Conservation (phyloP, 2,113 vertebrate genomes). For the Ramphastos sulfuratus region DNA sequence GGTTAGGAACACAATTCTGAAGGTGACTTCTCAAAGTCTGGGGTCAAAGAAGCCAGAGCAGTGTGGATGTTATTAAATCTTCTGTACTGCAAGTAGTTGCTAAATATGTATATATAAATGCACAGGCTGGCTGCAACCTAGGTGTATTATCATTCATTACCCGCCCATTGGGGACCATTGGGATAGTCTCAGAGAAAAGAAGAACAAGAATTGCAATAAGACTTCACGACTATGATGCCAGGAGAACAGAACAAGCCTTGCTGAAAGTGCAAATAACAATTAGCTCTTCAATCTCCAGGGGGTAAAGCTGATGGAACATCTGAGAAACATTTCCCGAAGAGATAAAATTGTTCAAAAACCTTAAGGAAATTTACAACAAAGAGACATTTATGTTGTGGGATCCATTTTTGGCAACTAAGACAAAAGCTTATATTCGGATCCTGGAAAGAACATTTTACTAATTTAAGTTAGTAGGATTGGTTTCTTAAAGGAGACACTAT, state of each 20-base stretch:
- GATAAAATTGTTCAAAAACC: constrained; percentile 8
- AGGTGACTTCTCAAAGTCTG: background rate
- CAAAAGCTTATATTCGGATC: background rate
- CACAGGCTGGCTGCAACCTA: background rate
- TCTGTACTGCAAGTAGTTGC: background rate
- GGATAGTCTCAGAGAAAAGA: background rate
- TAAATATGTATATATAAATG: constrained; percentile 27
- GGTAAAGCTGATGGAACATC: background rate
- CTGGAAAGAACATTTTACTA: background rate
- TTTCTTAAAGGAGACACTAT: background rate
- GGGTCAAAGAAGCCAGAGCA: background rate
- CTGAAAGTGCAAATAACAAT: constrained; percentile 53
- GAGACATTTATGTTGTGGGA: background rate
- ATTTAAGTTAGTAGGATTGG: background rate
- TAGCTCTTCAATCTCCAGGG: constrained; percentile 21
- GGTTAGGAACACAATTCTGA: background rate
- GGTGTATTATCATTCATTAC: constrained; percentile 43
- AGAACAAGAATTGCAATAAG: constrained; percentile 25
- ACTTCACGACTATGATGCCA: background rate
- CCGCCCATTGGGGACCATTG: background rate
- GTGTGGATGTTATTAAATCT: constrained; percentile 25
- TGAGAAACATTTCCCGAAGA: constrained; percentile 1
- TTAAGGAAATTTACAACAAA: constrained; percentile 23
- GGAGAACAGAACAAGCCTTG: background rate
- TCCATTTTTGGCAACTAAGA: background rate